Evolutionary conservation across 2,113 vertebrate species (phyloP).

Genomic region (Dendrocopos noguchii): DNA sequence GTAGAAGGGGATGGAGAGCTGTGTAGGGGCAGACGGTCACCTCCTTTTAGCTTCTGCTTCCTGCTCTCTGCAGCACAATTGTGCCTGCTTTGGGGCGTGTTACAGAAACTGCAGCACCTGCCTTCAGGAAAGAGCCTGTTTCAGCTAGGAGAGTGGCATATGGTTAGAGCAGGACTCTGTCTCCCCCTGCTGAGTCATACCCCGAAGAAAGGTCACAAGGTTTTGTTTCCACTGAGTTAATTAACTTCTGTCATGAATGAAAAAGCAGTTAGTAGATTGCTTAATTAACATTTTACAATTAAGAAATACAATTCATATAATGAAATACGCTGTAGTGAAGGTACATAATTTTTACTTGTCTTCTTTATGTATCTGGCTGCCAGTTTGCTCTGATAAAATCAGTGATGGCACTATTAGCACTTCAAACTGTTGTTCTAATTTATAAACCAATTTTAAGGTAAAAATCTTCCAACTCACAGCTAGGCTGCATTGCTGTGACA

Average conservation of each 20-base stretch:
- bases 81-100: accelerated
- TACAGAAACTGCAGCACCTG: neutral
- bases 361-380: neutral
- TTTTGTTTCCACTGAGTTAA: slow-evolving; percentile 41
- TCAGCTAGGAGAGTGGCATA: neutral
- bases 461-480: neutral
- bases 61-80: neutral
- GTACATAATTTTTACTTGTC: neutral
- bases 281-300: slow-evolving; percentile 53
- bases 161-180: slow-evolving; percentile 7
- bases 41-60: neutral
- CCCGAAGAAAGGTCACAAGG: neutral
- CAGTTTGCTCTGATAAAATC: neutral
- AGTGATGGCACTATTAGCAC: neutral
- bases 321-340: neutral
- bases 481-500: neutral
- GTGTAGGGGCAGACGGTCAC: neutral
- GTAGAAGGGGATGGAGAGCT: neutral
- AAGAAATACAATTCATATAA: neutral
- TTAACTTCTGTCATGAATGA: slow-evolving; percentile 44
- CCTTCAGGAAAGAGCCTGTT: neutral
- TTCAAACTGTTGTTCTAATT: neutral
- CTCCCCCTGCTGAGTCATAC: slow-evolving; percentile 47
- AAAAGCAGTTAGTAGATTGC: slow-evolving; percentile 27
- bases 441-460: neutral